Evolutionary conservation across 1,140 invertebrate genomes (phyloP).

Genomic region (Philotrypesis tridentata): DNA sequence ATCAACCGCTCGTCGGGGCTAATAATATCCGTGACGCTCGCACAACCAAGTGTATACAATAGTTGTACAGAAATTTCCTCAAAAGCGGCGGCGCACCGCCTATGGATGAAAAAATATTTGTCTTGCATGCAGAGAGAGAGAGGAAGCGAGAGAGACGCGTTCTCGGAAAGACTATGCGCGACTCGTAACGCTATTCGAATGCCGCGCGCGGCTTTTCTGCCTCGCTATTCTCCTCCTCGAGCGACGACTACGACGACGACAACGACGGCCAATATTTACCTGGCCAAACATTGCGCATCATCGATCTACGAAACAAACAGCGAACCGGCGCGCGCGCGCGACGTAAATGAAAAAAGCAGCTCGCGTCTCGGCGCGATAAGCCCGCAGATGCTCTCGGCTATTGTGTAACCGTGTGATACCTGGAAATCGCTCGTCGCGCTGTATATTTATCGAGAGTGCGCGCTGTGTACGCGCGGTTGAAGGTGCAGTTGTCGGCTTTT

Average conservation of each 20-base stretch:
- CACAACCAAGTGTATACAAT: too few species aligned
- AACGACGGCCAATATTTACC: slow-evolving; percentile 25
- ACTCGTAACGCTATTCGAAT: too few species aligned
- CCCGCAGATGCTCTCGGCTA: too few species aligned
- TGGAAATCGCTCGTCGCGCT: not conserved
- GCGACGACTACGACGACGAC: too few species aligned
- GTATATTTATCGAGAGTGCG: slow-evolving; percentile 21
- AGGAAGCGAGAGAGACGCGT: too few species aligned
- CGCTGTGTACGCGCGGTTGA: too few species aligned
- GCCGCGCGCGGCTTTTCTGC: too few species aligned
- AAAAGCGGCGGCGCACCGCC: too few species aligned
- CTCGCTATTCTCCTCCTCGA: too few species aligned
- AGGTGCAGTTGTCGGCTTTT: not conserved
- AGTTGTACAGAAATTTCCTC: not conserved
- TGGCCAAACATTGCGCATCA: slow-evolving; percentile 18
- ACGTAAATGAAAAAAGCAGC: not conserved
- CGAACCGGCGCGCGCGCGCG: too few species aligned
- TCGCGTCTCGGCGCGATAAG: not conserved
- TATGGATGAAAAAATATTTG: not conserved
- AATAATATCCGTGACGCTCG: not conserved
- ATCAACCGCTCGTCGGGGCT: not conserved
- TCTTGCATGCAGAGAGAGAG: not conserved
- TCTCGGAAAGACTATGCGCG: not conserved
- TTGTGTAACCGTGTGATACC: not conserved
- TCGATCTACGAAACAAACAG: slow-evolving; percentile 14